Conservation (phyloP, 2,113 vertebrate species). For the Halcyon malimbica region DNA sequence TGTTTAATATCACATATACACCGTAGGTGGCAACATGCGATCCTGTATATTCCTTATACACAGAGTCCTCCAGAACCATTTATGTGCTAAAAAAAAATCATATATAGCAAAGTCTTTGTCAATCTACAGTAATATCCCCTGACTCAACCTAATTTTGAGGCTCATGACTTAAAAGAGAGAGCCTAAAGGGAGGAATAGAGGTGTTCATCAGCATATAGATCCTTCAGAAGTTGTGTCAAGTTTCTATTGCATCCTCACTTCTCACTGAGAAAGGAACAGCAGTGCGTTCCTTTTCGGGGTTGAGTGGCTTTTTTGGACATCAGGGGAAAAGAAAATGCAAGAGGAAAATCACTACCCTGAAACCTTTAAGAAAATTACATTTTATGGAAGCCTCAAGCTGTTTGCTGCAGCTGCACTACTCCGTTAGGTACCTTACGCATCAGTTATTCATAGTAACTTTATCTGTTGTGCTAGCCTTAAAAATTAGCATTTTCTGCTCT, state of each 20-base stretch:
- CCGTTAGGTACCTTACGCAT: neutral
- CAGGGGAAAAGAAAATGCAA: neutral
- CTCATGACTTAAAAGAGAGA: neutral
- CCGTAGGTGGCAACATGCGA: neutral
- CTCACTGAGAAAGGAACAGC: neutral
- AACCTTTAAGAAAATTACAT: neutral
- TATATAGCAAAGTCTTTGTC: neutral
- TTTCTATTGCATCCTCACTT: neutral
- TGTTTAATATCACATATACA: neutral
- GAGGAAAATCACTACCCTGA: neutral
- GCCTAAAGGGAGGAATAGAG: neutral
- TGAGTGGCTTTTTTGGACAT: neutral
- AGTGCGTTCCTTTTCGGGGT: rapidly evolving
- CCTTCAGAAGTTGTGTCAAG: neutral
- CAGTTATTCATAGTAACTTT: neutral
- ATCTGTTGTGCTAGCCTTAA: neutral
- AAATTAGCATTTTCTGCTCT: neutral
- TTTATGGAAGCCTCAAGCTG: neutral
- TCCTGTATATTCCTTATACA: too few species aligned
- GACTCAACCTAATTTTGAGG: neutral
- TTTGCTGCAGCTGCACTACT: neutral
- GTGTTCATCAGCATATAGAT: neutral
- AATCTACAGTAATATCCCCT: neutral
- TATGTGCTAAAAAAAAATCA: neutral
- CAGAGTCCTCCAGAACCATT: neutral